Conservation (phyloP, 30 jellyfish, hydroid and myxozoan species). For the Aurelia aurita region DNA sequence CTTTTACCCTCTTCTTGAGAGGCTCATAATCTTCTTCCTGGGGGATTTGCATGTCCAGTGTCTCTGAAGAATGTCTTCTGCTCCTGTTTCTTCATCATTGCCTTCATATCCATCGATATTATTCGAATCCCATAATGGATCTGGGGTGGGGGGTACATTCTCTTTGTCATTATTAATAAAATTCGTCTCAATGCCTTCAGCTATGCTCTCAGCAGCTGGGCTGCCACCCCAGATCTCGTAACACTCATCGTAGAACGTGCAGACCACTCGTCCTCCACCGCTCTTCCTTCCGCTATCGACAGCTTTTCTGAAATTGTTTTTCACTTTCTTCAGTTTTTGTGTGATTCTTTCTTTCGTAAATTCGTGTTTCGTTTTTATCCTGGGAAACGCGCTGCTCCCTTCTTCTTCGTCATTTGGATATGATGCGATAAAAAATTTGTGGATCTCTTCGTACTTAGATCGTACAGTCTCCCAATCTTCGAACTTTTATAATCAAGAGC, state of each 20-base stretch:
- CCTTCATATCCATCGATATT: too few relatives aligned
- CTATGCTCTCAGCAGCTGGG: constrained; percentile 1
- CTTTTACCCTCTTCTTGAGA: not conserved
- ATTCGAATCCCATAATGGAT: too few relatives aligned
- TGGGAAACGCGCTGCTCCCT: not conserved
- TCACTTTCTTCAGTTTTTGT: not conserved
- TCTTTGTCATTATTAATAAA: not conserved
- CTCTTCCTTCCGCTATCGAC: not conserved
- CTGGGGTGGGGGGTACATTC: too few relatives aligned
- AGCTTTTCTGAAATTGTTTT: not conserved
- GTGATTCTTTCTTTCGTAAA: not conserved
- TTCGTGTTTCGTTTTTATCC: not conserved
- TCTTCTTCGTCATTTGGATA: not conserved
- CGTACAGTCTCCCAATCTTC: not conserved
- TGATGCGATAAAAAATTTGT: not conserved
- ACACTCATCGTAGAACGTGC: not conserved
- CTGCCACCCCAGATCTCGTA: not conserved
- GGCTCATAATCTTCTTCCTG: not conserved
- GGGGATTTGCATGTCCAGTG: too few relatives aligned
- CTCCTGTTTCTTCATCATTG: too few relatives aligned
- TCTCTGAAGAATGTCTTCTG: too few relatives aligned
- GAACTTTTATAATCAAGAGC: not conserved
- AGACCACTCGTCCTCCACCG: not conserved
- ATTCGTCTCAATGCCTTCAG: not conserved
- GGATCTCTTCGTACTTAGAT: not conserved